A percentile compares a stretch with the other conserved stretches of the same genome.
Conservation (phyloP, 64 coral and sea anemone genomes). For the Cladopsammia gracilis region DNA sequence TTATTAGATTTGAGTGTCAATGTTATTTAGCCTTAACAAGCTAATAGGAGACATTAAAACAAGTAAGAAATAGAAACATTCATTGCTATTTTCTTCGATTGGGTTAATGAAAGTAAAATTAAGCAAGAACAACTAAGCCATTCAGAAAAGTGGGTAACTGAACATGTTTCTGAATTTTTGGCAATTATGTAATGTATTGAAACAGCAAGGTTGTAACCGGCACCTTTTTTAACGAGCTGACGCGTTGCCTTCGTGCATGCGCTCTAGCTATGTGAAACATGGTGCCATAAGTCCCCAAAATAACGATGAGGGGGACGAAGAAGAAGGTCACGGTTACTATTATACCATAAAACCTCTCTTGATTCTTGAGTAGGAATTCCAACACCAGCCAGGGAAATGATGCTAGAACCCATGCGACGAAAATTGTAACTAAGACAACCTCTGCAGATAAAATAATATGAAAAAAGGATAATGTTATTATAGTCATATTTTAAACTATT, state of each 20-base stretch:
- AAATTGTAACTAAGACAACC: conserved; percentile 35
- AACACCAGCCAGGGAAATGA: conserved; percentile 24
- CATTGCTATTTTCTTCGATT: no score
- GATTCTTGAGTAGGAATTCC: not conserved
- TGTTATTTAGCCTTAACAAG: no score
- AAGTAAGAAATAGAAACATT: no score
- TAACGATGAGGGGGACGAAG: conserved; percentile 64
- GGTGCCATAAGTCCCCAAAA: conserved; percentile 64
- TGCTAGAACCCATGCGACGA: conserved; percentile 61
- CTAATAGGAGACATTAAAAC: no score
- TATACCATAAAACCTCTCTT: conserved; percentile 43
- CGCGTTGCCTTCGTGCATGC: conserved; percentile 76
- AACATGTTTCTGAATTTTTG: no score
- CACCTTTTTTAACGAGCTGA: conserved; percentile 83
- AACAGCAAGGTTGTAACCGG: not conserved
- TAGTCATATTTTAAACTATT: no score
- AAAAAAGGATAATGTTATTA: not conserved
- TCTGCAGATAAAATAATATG: not conserved
- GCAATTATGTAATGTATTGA: no score
- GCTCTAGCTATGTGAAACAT: conserved; percentile 82
- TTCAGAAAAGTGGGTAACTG: no score
- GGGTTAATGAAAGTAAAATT: no score
- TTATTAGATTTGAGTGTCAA: no score
- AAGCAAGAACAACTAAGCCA: no score
- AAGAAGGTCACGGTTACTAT: conserved; percentile 62